Conservation (phyloP, 1,140 invertebrate genomes). For the Palaemon carinicauda region DNA sequence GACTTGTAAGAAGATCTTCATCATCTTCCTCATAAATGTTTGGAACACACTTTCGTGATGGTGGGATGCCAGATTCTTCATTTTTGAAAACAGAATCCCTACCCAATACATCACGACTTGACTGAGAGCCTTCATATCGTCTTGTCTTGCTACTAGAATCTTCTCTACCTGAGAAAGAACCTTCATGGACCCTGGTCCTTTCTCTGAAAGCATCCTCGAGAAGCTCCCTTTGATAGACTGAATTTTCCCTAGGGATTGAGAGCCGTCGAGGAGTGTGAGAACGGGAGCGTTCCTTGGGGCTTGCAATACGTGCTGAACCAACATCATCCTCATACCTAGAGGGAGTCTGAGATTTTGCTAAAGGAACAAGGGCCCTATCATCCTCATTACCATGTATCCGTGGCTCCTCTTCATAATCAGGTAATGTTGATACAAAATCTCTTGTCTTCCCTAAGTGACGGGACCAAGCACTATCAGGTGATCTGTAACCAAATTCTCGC, state of each 20-base stretch:
- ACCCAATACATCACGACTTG: background rate
- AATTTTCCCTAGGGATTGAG: background rate
- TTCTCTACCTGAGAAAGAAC: background rate
- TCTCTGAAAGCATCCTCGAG: background rate
- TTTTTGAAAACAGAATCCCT: background rate
- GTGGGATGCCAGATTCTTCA: background rate
- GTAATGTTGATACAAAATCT: background rate
- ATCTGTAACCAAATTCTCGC: constrained; percentile 46
- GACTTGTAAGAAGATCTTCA: background rate
- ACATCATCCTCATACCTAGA: background rate
- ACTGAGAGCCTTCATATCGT: background rate
- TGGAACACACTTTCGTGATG: constrained; percentile 5
- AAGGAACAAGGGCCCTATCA: background rate
- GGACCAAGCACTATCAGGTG: background rate
- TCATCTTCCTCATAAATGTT: constrained; percentile 44
- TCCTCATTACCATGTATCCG: background rate
- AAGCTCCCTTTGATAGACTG: too few species aligned
- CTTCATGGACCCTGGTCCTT: background rate
- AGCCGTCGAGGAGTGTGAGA: background rate
- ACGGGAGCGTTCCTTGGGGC: background rate
- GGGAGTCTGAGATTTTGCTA: background rate
- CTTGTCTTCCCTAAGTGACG: background rate
- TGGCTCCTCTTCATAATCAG: background rate
- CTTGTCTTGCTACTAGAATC: too few species aligned
- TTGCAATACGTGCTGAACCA: background rate